These are phyloP conservation scores for Brachypterus glaber DNA, from an alignment of 2,888 invertebrate species.

Conservation along the genomic window DNA sequence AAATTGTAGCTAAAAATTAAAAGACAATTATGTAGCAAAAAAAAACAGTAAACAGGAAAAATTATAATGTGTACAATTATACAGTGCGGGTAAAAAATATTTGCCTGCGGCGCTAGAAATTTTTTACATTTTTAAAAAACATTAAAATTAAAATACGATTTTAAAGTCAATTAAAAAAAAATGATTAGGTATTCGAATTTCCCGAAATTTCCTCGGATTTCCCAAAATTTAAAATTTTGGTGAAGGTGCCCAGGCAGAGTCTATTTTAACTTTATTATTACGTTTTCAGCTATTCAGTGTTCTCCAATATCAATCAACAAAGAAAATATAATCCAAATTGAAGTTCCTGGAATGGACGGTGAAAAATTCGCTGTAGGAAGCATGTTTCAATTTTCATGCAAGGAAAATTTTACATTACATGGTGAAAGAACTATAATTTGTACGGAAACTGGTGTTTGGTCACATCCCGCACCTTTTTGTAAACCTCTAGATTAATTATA, in stretches of 20 bases:
- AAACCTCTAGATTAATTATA: too few species aligned
- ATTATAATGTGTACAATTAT: conserved; percentile 7
- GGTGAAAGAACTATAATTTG: conserved; percentile 79
- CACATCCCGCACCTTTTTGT: conserved; percentile 78
- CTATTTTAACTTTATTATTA: too few species aligned
- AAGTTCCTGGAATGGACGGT: conserved; percentile 44
- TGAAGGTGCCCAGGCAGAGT: too few species aligned
- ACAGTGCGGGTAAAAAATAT: too few species aligned
- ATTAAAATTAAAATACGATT: too few species aligned
- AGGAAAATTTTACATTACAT: conserved; percentile 54
- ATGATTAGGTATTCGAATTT: too few species aligned
- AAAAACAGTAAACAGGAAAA: too few species aligned
- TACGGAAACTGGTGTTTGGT: conserved; percentile 82
- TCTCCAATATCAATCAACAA: conserved; percentile 63
- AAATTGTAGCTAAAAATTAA: too few species aligned
- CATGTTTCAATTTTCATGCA: conserved; percentile 67
- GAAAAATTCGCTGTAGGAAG: conserved; percentile 70
- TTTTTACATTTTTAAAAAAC: neutral
- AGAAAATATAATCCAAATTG: conserved; percentile 50
- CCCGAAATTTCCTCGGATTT: neutral
- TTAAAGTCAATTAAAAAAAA: too few species aligned
- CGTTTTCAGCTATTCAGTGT: conserved; percentile 65
- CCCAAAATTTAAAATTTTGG: too few species aligned
- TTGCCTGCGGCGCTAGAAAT: too few species aligned
- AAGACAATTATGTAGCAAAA: too few species aligned